Conservation (phyloP, 2,113 vertebrate genomes). For the Epinephelus cyanopodus region DNA sequence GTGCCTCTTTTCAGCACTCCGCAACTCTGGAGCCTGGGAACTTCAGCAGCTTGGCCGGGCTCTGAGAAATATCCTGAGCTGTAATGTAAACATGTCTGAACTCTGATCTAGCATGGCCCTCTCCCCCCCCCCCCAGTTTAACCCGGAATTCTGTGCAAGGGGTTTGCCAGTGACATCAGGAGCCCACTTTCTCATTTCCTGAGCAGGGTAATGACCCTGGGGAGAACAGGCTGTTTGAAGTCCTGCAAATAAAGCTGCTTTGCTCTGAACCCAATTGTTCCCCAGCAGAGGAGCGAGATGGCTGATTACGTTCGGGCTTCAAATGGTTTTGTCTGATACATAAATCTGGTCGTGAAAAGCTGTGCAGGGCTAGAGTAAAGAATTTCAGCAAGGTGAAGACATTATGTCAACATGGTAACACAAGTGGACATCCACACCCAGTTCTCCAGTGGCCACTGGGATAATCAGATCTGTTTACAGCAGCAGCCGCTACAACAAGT, state of each 20-base stretch:
- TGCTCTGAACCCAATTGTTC: conserved; percentile 62
- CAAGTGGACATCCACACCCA: conserved; percentile 52
- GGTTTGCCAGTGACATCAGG: conserved; percentile 80
- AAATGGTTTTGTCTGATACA: conserved; percentile 21
- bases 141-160: conserved; percentile 73
- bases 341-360: conserved; percentile 18
- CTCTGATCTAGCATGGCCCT: conserved; percentile 79
- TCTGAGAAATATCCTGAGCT: conserved; percentile 87
- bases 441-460: conserved; percentile 52
- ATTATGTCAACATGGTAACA: conserved; percentile 16
- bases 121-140: conserved; percentile 64
- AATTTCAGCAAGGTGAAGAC: conserved; percentile 18
- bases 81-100: conserved; percentile 89
- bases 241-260: conserved; percentile 68
- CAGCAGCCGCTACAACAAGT: conserved; percentile 59
- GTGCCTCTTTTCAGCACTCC: conserved; percentile 80
- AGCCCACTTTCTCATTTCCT: conserved; percentile 83
- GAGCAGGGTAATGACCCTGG: conserved; percentile 73
- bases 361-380: conserved; percentile 9
- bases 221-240: conserved; percentile 71
- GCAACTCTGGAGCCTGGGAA: conserved; percentile 86
- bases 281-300: conserved; percentile 23
- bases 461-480: conserved; percentile 74
- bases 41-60: conserved; percentile 75
- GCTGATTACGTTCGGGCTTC: neutral